phyloP scores from a whole-genome alignment of 92 coral and sea anemone genomes.

The Phenganax stokvisi region DNA sequence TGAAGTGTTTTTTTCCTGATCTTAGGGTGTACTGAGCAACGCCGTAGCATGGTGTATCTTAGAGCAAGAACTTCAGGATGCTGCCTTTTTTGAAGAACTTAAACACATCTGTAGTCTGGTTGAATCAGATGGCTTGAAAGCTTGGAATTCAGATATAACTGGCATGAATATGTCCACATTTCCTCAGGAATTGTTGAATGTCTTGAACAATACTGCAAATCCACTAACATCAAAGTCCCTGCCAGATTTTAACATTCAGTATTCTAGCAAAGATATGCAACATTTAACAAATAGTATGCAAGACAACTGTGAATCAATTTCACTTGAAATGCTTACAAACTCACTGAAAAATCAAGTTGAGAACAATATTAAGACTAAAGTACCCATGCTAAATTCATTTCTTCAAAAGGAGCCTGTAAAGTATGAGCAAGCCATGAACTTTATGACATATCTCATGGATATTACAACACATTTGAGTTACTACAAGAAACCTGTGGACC shows the following conservation, averaged over 20 bases:
- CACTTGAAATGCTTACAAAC: constrained; percentile 47
- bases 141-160: constrained; percentile 25
- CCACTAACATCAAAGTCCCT: background rate
- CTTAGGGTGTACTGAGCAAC: constrained; percentile 85
- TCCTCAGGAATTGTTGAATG: constrained; percentile 11
- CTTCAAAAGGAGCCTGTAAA: background rate
- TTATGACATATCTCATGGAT: constrained; percentile 81
- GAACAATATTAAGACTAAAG: constrained; percentile 48
- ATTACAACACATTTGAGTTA: constrained; percentile 80
- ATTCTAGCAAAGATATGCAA: background rate
- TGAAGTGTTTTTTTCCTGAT: constrained; percentile 2
- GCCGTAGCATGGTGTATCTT: constrained; percentile 78
- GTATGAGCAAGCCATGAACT: constrained; percentile 50
- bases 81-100: constrained; percentile 58
- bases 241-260: background rate
- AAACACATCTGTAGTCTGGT: constrained; percentile 38
- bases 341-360: constrained; percentile 53
- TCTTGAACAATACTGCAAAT: constrained; percentile 16
- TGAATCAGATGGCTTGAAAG: constrained; percentile 38
- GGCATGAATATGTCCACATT: constrained; percentile 9
- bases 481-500: constrained; percentile 67
- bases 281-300: constrained; percentile 12
- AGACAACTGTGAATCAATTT: constrained; percentile 53
- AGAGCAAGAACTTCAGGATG: constrained; percentile 64
- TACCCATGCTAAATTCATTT: constrained; percentile 30